Evolutionary conservation across 2,888 invertebrate genomes (phyloP), one percentile per base, ranked within the genome.

Genomic region (Stenolophus ochropezus): DNA sequence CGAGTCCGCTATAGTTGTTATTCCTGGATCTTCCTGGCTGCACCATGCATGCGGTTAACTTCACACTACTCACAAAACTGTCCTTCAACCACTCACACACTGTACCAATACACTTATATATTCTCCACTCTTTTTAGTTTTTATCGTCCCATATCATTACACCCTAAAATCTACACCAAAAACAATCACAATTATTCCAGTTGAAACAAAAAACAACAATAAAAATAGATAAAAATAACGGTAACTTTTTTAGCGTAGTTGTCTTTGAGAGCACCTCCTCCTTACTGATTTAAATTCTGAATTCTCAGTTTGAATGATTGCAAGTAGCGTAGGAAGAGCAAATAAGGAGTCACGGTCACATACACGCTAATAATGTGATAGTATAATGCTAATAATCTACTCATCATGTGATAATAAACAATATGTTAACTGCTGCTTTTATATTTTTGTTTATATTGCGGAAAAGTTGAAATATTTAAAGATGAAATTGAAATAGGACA

Each of bases 1-100:
- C 94, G 89, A 92, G 91, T 89, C 90, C 90, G 85, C 91, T 90
- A 86, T 91, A 91, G 88, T 91, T 91, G 88, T 91, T 91, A 86
- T 91, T 91, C 83, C 84, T 83, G 83, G 88, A 88, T 85, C 87
- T 86, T 84, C 88, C 87, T 83, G 88, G 87, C 83, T 88, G 89
- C 86, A 89, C 89, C 86, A 86, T 86, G 81, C 83, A 83, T 84
- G 82, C 84, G 84, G 82, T 79, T 83, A 71, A 81, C 82, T 79
- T 82, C 80, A 77, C 82, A 83, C 79, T n/a, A 76, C 76, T 83
- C 84, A 83, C 84, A 83, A 84, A 69, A 83, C 86, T 87, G 11
- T 51, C 18, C 25, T 76, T 51, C 53, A 42, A 33, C 42, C 47
- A 23, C 33, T 61, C 58, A 16, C 33, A 18, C 58, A 47, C 58